These are phyloP conservation scores for Echiichthys vipera DNA, from an alignment of 2,797 vertebrate species.

Conservation along the genomic window DNA sequence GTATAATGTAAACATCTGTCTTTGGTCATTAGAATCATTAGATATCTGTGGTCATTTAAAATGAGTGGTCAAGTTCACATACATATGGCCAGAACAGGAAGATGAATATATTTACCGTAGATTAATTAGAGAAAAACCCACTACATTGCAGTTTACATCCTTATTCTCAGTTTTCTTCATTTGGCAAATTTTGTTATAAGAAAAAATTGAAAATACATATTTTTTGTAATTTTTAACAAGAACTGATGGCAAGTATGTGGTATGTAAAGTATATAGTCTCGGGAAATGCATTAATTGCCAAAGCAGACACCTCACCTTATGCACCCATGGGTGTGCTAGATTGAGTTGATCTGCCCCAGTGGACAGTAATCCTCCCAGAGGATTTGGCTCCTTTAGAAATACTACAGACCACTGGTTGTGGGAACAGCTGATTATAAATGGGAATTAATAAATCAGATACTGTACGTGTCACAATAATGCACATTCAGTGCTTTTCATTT, in stretches of 20 bases:
- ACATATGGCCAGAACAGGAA: not conserved
- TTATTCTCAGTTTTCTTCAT: not conserved
- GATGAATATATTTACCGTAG: constrained; percentile 6
- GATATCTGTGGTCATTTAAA: not conserved
- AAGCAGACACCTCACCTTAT: constrained; percentile 58
- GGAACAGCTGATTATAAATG: constrained; percentile 58
- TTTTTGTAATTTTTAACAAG: not conserved
- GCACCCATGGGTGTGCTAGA: constrained; percentile 69
- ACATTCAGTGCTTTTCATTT: constrained; percentile 23
- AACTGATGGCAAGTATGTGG: not conserved
- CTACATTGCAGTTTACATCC: not conserved
- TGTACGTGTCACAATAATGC: constrained; percentile 42
- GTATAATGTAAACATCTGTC: not conserved
- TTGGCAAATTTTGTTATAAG: not conserved
- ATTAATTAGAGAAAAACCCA: not conserved
- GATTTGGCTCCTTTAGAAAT: constrained; percentile 81
- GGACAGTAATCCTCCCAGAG: constrained; percentile 86
- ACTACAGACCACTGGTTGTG: constrained; percentile 49
- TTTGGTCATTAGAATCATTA: not conserved
- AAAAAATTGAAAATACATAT: not conserved
- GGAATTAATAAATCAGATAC: constrained; percentile 51
- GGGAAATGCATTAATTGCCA: constrained; percentile 48
- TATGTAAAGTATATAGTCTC: constrained; percentile 2
- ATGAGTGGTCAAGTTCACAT: constrained; percentile 16
- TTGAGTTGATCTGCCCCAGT: constrained; percentile 80